These are phyloP conservation scores for Diplolepis rosae DNA, from an alignment of 2,888 invertebrate species.

Conservation along the genomic window DNA sequence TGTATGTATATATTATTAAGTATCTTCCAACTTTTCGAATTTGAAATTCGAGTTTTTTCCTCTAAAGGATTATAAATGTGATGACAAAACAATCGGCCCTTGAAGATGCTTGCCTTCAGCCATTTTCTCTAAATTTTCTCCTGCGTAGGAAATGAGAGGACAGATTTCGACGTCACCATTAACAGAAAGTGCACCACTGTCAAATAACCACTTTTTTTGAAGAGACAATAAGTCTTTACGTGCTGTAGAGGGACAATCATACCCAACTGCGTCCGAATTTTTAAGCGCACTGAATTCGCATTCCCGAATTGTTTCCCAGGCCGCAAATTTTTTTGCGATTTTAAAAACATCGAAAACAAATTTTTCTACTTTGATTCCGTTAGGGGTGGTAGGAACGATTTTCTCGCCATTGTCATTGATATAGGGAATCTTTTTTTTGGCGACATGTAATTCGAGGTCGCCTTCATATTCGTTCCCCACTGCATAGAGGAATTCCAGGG, in stretches of 20 bases:
- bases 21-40: not conserved
- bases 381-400: constrained; percentile 86
- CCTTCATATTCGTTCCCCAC: constrained; percentile 83
- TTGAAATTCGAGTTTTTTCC: not conserved
- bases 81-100: constrained; percentile 75
- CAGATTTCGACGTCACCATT: constrained; percentile 89
- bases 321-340: constrained; percentile 91
- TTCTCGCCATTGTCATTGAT: constrained; percentile 83
- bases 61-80: not conserved
- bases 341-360: constrained; percentile 99
- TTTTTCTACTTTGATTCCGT: constrained; percentile 99
- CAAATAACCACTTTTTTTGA: constrained; percentile 86
- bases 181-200: constrained; percentile 86
- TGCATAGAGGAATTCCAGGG: constrained; percentile 86
- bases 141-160: constrained; percentile 91
- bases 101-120: constrained; percentile 81
- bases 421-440: constrained; percentile 97
- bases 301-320: constrained; percentile 92
- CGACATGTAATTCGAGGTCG: constrained; percentile 91
- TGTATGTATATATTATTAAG: too few relatives aligned
- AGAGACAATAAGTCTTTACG: constrained; percentile 84
- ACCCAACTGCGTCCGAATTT: constrained; percentile 89
- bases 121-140: constrained; percentile 85
- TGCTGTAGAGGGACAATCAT: constrained; percentile 94
- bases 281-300: constrained; percentile 98